Base-by-base conservation (phyloP, 2,888 invertebrate species). In the Acholoe squamosa region DNA sequence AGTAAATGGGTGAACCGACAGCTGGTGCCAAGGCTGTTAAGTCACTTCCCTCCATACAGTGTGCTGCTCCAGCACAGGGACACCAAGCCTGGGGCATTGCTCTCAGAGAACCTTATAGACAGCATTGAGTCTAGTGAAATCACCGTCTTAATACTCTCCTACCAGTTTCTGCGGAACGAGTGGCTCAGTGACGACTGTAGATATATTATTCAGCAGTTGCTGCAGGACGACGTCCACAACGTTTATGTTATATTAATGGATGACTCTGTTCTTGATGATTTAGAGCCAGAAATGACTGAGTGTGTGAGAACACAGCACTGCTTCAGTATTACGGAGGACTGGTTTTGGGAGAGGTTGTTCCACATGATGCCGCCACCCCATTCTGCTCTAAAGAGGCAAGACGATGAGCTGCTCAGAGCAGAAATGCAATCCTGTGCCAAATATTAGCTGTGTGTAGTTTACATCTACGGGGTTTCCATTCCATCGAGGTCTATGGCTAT, bases 301-400 rank as follows among this genome's bases (percentile, higher is more conserved):
- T 76, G 76, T 33, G 54, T 90, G 76, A 33, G 90, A 28, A 34
- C 43, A 14, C 54, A 71, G 34, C 71, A 71, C 25, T 90, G 90
- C 84, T 76, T 90, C 19, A 54, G 80, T 56, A 52, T 80, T 22
- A 54, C 51, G 0, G 90, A 90, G 51, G 76, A 77, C 25, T 76
- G 43, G 52, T 90, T 90, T 61, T 90, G 90, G 90, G 90, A 90
- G 61, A 34, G 76, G 14, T 33, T 90, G 25, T 90, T 90, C 84
- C 84, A 90, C 34, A 54, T 90, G 80, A n/a, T 90, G 56, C 90
- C 90, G 3, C 77, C 71, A 0, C 90, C 90, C 22, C 77, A 76
- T 25, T 76, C 76, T 22, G 89, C 89, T 10, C 33, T 34, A 19
- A 34, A 51, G n/a, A 43, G 67, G 31, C 71, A 43, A 25, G 52